Evolutionary conservation across 2,797 vertebrate species (phyloP).

Genomic region (Danio choprae): DNA sequence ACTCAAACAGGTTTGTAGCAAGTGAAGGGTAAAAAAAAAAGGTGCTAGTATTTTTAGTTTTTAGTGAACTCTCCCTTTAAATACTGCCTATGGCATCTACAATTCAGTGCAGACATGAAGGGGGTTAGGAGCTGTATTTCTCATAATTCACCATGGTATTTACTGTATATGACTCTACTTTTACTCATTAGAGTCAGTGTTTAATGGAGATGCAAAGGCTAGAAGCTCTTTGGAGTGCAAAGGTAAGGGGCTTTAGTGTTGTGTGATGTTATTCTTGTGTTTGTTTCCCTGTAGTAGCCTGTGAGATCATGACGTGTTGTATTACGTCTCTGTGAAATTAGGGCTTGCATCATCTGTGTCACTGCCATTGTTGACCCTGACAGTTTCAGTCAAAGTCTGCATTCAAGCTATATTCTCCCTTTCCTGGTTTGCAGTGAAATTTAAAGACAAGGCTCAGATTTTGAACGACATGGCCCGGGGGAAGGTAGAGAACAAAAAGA

Average conservation of each 20-base stretch:
- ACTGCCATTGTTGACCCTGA: constrained; percentile 8
- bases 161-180: constrained; percentile 51
- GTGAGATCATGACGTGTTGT: constrained; percentile 32
- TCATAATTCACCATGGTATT: constrained; percentile 20
- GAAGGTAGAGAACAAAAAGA: constrained; percentile 77
- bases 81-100: neutral
- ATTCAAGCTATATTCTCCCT: constrained; percentile 57
- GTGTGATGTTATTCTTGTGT: constrained; percentile 49
- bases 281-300: constrained; percentile 13
- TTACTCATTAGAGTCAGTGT: constrained; percentile 63
- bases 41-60: too few relatives aligned
- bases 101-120: constrained; percentile 1
- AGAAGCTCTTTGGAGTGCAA: constrained; percentile 59
- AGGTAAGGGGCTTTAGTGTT: constrained; percentile 59
- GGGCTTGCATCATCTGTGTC: constrained; percentile 25
- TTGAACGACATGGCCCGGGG: constrained; percentile 82
- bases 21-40: too few relatives aligned
- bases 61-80: neutral
- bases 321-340: constrained; percentile 3
- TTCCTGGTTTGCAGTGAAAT: constrained; percentile 83
- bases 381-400: constrained; percentile 21
- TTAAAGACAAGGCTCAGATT: constrained; percentile 86
- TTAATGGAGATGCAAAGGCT: constrained; percentile 63
- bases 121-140: constrained; percentile 8
- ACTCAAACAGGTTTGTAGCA: too few relatives aligned